Conservation (phyloP, 2,888 invertebrate genomes). For the Tipula unca region DNA sequence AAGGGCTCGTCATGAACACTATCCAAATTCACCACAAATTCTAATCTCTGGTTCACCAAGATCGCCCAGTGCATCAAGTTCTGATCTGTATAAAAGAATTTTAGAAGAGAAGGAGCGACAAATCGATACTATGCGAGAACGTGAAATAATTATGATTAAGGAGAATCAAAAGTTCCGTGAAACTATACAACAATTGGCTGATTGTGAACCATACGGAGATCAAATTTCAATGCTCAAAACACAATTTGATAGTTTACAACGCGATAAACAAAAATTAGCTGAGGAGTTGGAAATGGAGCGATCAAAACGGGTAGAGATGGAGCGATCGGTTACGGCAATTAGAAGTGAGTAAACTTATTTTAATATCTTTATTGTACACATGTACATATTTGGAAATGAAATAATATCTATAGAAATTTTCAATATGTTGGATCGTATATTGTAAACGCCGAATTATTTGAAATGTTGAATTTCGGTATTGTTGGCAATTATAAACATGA, state of each 20-base stretch:
- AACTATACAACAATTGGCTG: conserved; percentile 58
- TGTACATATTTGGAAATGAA: too few relatives aligned
- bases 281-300: conserved; percentile 41
- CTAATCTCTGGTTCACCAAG: conserved; percentile 21
- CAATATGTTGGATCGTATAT: too few relatives aligned
- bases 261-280: conserved; percentile 44
- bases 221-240: conserved; percentile 41
- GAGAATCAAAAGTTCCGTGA: conserved; percentile 60
- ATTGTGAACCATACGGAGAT: conserved; percentile 51
- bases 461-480: too few relatives aligned
- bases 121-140: conserved; percentile 54
- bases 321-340: conserved; percentile 46
- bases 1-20: conserved; percentile 35
- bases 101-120: conserved; percentile 64
- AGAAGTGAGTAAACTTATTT: conserved; percentile 38
- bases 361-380: too few relatives aligned
- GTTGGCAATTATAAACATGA: too few relatives aligned
- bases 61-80: conserved; percentile 42
- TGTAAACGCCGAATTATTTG: too few relatives aligned
- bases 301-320: conserved; percentile 44
- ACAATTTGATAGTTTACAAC: conserved; percentile 44
- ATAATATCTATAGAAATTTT: too few relatives aligned
- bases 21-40: not conserved
- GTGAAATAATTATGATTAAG: conserved; percentile 50
- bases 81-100: conserved; percentile 56